Conservation (phyloP, 2,113 vertebrate genomes). For the Sebastes fasciatus region DNA sequence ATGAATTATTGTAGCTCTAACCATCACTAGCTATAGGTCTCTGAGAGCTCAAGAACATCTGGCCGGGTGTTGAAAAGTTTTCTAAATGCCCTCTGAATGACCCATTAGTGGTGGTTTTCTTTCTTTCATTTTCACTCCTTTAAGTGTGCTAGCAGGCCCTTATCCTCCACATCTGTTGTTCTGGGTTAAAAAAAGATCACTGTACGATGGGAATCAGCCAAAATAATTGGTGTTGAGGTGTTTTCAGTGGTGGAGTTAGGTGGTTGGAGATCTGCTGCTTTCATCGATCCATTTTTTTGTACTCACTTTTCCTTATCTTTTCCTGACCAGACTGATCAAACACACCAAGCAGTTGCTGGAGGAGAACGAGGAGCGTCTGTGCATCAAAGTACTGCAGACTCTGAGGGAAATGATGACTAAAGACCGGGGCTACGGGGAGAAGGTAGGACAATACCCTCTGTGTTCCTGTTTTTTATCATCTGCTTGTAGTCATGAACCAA, state of each 20-base stretch:
- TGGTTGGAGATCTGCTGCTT: not conserved
- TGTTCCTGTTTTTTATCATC: slow-evolving; percentile 33
- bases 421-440: slow-evolving; percentile 96
- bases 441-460: slow-evolving; percentile 87
- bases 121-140: not conserved
- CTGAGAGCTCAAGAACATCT: not conserved
- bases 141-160: not conserved
- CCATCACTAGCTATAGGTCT: not conserved
- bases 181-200: not conserved
- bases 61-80: not conserved
- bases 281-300: not conserved
- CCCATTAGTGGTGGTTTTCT: not conserved
- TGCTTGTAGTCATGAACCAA: not conserved
- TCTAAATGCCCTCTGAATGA: not conserved
- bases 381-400: slow-evolving; percentile 98
- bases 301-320: not conserved
- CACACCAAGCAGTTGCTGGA: slow-evolving; percentile 98
- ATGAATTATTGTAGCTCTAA: too few relatives aligned
- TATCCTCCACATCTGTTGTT: not conserved
- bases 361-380: slow-evolving; percentile 98
- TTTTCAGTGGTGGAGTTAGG: not conserved
- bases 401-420: slow-evolving; percentile 99
- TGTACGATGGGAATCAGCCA: not conserved
- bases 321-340: slow-evolving; percentile 91
- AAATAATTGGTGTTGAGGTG: not conserved